phyloP scores from a whole-genome alignment of 2,888 invertebrate genomes.

The Lepidonotus clava region DNA sequence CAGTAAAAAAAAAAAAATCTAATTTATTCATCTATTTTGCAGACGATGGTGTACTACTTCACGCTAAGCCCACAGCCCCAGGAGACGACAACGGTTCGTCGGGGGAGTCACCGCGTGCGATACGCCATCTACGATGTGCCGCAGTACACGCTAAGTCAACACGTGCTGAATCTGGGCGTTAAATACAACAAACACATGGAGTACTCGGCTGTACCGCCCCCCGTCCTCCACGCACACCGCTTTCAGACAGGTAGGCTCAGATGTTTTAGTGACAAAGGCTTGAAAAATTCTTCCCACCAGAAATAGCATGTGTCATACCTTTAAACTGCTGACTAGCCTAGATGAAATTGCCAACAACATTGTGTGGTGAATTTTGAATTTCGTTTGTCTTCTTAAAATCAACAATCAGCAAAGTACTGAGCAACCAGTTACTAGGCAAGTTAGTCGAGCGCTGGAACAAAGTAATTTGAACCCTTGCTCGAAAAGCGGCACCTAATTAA shows the following conservation, averaged over 20 bases:
- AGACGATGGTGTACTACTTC: slow-evolving; percentile 58
- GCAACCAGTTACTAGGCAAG: too few species aligned
- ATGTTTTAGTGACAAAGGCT: too few species aligned
- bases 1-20: neutral
- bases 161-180: slow-evolving; percentile 85
- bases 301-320: too few species aligned
- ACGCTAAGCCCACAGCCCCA: slow-evolving; percentile 57
- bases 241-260: slow-evolving; percentile 80
- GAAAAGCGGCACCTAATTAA: too few species aligned
- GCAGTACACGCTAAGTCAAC: slow-evolving; percentile 81
- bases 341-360: too few species aligned
- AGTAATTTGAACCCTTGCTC: too few species aligned
- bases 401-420: too few species aligned
- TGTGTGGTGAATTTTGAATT: too few species aligned
- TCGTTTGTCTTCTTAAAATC: too few species aligned
- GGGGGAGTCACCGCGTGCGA: slow-evolving; percentile 86
- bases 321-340: too few species aligned
- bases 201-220: slow-evolving; percentile 77
- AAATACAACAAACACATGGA: slow-evolving; percentile 82
- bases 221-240: slow-evolving; percentile 87
- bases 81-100: slow-evolving; percentile 71
- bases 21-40: neutral
- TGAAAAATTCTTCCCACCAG: too few species aligned
- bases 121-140: slow-evolving; percentile 88
- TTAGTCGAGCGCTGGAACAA: too few species aligned